These are phyloP conservation scores for Suricata suricatta DNA, from an alignment of 2,113 vertebrate species.

Conservation along the genomic window DNA sequence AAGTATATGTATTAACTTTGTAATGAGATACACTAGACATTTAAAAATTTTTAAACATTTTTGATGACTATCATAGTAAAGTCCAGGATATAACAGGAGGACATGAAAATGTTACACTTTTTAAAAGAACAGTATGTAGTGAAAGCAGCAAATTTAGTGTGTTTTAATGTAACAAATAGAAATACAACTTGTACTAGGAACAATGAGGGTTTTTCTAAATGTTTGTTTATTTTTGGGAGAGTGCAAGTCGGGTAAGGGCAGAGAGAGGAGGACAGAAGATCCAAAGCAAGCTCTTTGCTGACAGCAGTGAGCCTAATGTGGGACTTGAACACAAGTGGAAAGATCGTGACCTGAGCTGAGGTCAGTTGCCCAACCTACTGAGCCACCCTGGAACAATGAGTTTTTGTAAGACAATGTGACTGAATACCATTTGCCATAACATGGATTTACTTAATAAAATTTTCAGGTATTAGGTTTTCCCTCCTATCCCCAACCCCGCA, in stretches of 20 bases:
- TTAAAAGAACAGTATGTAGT: neutral
- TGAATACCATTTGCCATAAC: neutral
- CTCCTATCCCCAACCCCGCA: neutral
- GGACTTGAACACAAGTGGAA: no score
- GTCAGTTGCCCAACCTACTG: no score
- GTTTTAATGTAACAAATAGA: conserved; percentile 6
- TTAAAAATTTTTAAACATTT: neutral
- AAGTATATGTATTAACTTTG: neutral
- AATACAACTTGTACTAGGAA: neutral
- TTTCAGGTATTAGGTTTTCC: neutral
- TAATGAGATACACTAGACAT: neutral
- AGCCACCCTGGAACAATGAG: neutral
- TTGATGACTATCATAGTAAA: neutral
- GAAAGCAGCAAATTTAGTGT: neutral
- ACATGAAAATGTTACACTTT: conserved; percentile 22
- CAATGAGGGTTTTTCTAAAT: neutral
- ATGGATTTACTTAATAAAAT: conserved; percentile 23
- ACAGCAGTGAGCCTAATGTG: no score
- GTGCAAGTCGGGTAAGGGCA: no score
- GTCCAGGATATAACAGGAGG: neutral
- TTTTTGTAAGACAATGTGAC: conserved; percentile 36
- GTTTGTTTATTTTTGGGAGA: no score
- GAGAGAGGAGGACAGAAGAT: no score
- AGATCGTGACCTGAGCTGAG: no score
- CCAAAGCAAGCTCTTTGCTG: no score